These are phyloP conservation scores for Amphibalanus amphitrite DNA, from an alignment of 1,140 invertebrate species.

Conservation along the genomic window DNA sequence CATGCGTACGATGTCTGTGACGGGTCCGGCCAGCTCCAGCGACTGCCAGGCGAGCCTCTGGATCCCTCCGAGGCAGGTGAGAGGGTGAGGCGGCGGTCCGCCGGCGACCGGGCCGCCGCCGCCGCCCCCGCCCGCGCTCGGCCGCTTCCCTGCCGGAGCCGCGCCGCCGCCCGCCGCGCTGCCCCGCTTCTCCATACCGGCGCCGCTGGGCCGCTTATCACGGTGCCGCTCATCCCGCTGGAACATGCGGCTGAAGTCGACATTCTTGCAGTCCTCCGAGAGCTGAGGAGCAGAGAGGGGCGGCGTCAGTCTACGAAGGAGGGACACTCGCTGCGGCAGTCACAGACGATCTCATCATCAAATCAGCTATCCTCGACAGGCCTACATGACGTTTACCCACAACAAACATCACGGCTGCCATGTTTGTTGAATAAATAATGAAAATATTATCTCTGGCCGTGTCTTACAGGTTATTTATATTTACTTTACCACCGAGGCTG, in stretches of 20 bases:
- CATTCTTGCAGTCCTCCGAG: background rate
- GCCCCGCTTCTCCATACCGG: background rate
- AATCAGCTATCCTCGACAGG: too few species aligned
- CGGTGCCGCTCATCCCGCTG: background rate
- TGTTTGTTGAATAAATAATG: too few species aligned
- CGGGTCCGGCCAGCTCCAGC: background rate
- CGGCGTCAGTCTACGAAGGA: too few species aligned
- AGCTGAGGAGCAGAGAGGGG: background rate
- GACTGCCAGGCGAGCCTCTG: constrained; percentile 2
- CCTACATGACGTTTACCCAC: too few species aligned
- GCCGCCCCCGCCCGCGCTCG: background rate
- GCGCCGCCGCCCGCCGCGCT: background rate
- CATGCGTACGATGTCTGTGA: constrained; percentile 3
- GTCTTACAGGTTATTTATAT: too few species aligned
- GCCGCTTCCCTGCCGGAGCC: background rate
- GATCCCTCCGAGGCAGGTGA: background rate
- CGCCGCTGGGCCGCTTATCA: background rate
- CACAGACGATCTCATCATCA: too few species aligned
- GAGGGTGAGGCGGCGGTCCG: background rate
- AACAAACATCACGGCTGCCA: too few species aligned
- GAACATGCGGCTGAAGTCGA: background rate
- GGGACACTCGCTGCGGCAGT: too few species aligned
- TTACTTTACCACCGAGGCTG: too few species aligned
- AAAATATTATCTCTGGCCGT: too few species aligned
- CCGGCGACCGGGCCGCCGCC: background rate